Evolutionary conservation across 2,888 invertebrate genomes (phyloP).

Genomic region (Ischnura elegans): DNA sequence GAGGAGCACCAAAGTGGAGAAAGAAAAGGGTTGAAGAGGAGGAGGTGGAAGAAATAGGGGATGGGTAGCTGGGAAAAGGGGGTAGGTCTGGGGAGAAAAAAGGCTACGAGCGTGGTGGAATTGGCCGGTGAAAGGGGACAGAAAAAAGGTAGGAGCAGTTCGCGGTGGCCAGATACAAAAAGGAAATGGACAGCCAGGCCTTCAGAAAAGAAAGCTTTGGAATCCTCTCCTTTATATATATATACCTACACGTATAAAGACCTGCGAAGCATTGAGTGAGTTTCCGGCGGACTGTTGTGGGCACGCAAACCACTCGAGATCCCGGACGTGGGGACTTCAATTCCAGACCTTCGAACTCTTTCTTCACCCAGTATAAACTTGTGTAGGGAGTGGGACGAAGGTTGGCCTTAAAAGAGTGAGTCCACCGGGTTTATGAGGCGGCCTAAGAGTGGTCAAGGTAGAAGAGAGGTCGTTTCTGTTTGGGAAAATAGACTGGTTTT

Average conservation of each 20-base stretch:
- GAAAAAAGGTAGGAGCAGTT: neutral
- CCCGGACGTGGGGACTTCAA: neutral
- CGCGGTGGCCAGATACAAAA: neutral
- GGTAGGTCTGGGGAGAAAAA: neutral
- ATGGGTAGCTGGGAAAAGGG: neutral
- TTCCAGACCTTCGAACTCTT: neutral
- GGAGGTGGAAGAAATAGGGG: neutral
- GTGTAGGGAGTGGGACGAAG: neutral
- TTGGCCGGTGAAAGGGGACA: neutral
- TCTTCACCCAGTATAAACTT: neutral
- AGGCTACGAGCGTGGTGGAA: neutral
- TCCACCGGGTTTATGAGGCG: neutral
- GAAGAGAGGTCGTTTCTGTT: no score
- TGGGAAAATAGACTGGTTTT: neutral
- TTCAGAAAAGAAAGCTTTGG: conserved; percentile 17
- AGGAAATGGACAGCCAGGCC: neutral
- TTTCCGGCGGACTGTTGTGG: neutral
- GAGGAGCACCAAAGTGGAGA: no score
- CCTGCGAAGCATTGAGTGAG: neutral
- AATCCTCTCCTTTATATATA: neutral
- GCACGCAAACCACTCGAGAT: conserved; percentile 8
- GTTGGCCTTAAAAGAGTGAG: neutral
- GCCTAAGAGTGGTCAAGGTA: neutral
- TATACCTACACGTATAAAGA: neutral
- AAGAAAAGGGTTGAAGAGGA: neutral